Evolutionary conservation across 2,888 invertebrate genomes (phyloP), one percentile per base, ranked within the genome.

Genomic region (Mesorhabditis spiculigera): DNA sequence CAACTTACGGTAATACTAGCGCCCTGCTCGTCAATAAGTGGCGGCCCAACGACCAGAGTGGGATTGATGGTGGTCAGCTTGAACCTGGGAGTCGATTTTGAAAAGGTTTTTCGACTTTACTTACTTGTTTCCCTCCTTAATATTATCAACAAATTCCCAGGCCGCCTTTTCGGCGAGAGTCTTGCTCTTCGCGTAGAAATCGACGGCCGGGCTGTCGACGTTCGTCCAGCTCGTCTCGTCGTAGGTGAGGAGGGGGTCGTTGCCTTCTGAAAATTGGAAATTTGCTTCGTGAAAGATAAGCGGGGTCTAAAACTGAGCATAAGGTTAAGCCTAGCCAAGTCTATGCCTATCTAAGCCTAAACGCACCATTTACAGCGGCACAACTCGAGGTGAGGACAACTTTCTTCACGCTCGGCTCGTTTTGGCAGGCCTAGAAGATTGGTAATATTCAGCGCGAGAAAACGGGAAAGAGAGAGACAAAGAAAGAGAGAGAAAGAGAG

Each of bases 161-260:
- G 89, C 89, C n/a, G 88, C 87, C 74, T 87, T 87, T 78, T 89
- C 89, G 4, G 89, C 89, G 67, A 88, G 79, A 6, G 88, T 87
- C 78, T 89, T 89, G 73, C 88, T 88, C 62, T 75, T 73, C 8
- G 81, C 74, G 70, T 84, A 84, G 63, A 74, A 68, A 64, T 77
- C 78, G 1, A 81, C 80, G 43, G 67, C 16, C 6, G 71, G 58
- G 63, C 73, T 76, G 3, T 82, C 79, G 16, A 79, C 69, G 64
- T 78, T 74, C 5, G 82, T 80, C 84, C 83, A 85, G 5, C 77
- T 75, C 4, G 77, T 78, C 67, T 85, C 85, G 66, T 75, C 77
- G 74, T 80, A 85, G 13, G 74, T 71, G 41, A 71, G 71, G 58
- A 78, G 74, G 66, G 80, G 79, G 10, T 78, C 75, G 68, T 84